These are phyloP conservation scores for Ptychadena robeensis DNA, from an alignment of 2,797 vertebrate genomes.

Conservation along the genomic window DNA sequence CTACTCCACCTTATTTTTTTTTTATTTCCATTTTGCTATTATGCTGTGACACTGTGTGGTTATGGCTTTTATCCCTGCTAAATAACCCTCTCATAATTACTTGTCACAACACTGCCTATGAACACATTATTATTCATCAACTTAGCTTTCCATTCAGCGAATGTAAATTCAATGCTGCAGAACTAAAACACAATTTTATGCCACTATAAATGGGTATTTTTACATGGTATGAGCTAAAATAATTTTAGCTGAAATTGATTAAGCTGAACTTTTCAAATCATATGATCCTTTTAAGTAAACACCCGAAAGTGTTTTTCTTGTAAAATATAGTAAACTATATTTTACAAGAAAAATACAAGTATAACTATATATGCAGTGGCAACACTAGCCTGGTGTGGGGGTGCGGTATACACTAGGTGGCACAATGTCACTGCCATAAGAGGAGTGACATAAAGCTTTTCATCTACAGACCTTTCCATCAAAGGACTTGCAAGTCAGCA, in stretches of 20 bases:
- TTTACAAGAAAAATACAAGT: too few species aligned
- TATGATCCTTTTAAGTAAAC: neutral
- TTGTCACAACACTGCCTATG: slow-evolving; percentile 42
- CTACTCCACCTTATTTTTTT: slow-evolving; percentile 73
- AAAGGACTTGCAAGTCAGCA: too few species aligned
- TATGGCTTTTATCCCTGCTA: slow-evolving; percentile 80
- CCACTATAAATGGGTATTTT: slow-evolving; percentile 17
- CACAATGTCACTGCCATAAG: too few species aligned
- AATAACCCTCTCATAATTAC: slow-evolving; percentile 82
- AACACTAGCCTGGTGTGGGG: too few species aligned
- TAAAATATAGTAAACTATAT: too few species aligned
- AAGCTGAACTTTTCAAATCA: neutral
- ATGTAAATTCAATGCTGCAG: slow-evolving; percentile 27
- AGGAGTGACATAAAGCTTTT: too few species aligned
- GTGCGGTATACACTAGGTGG: too few species aligned
- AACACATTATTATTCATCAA: slow-evolving; percentile 58
- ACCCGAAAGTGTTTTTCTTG: neutral
- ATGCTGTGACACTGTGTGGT: slow-evolving; percentile 78
- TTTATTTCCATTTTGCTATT: slow-evolving; percentile 75
- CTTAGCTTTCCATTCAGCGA: slow-evolving; percentile 43
- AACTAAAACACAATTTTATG: slow-evolving; percentile 42
- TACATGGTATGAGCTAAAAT: neutral
- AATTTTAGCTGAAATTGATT: neutral
- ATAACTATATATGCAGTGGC: too few species aligned
- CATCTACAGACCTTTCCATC: too few species aligned